Percentiles rank a stretch among this genome's conserved stretches.
phyloP scores from a whole-genome alignment of 2,888 invertebrate genomes.

The Chrysolina haemoptera region DNA sequence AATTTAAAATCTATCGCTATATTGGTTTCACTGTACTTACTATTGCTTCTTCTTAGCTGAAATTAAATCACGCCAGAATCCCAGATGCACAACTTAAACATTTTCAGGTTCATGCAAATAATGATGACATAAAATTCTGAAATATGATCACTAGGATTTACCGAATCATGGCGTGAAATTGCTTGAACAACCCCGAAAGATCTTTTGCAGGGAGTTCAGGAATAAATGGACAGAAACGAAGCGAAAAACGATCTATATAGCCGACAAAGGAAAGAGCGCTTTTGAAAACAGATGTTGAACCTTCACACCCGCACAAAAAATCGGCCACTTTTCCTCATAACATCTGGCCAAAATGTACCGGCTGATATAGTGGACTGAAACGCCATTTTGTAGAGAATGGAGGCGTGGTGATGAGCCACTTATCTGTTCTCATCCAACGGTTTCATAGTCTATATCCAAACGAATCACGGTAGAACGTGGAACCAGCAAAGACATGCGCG shows the following conservation, averaged over 20 bases:
- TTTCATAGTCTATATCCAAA: slow-evolving; percentile 36
- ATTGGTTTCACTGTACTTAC: no score
- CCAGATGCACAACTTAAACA: background rate
- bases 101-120: background rate
- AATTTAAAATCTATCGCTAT: no score
- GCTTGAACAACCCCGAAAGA: slow-evolving; percentile 12
- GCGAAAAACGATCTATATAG: slow-evolving; percentile 35
- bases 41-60: no score
- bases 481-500: slow-evolving; percentile 45
- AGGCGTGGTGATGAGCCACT: slow-evolving; percentile 51
- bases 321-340: background rate
- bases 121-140: slow-evolving; percentile 4
- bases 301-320: slow-evolving; percentile 31
- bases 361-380: slow-evolving; percentile 23
- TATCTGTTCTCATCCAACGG: slow-evolving; percentile 54
- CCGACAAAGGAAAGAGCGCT: slow-evolving; percentile 39
- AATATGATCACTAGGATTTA: slow-evolving; percentile 18
- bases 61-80: background rate
- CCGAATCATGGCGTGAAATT: slow-evolving; percentile 19
- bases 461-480: slow-evolving; percentile 41
- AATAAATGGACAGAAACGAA: slow-evolving; percentile 44
- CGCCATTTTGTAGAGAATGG: slow-evolving; percentile 47
- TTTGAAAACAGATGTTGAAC: slow-evolving; percentile 42
- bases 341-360: slow-evolving; percentile 27
- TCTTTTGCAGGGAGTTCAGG: slow-evolving; percentile 17